Evolutionary conservation across 2,888 invertebrate genomes (phyloP), one percentile per base, ranked within the genome.

Genomic region (Synergus laeviventris): DNA sequence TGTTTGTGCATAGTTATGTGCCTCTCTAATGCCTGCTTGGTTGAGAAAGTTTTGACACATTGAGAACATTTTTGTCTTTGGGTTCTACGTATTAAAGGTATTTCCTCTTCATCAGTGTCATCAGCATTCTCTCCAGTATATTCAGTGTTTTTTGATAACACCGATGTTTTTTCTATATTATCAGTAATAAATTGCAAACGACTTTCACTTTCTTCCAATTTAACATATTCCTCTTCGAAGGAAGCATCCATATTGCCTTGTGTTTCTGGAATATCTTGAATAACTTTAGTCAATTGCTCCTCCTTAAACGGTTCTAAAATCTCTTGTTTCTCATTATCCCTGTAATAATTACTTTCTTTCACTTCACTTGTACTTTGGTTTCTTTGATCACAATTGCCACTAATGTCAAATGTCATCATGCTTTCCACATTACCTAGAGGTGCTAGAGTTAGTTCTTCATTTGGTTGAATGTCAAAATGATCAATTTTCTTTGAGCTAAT

Each of bases 41-140:
- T 86, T 5, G 81, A 79, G 74, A 89, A 89, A 8, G 86, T 85
- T 76, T 87, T 88, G 42, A 87, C 84, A 75, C 89, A 89, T 21
- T 87, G 82, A 4, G 79, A 74, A 81, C 89, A 88, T 56, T 86
- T 88, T 56, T 85, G 81, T 74, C 87, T 82, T 59, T 80, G 82
- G 7, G 87, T 87, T 79, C 88, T 81, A 1, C 79, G 78, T 79
- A 87, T 87, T 31, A 87, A 75, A 14, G 89, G 86, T 70, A 84
- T 89, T 61, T 89, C 88, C 39, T 87, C 88, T 31, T 88, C 87
- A 21, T 88, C 83, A 21, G 80, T 82, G 36, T 81, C 80, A 73
- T 79, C 74, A n/a, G 36, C 61, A 56, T 81, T 79, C 36, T 81
- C 79, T 60, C 31, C 14, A 24, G 24, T 11, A 49, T 11, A n/a